A percentile compares a stretch with the other conserved stretches of the same genome.
Conservation (phyloP, 2,113 vertebrate genomes). For the Malurus melanocephalus region DNA sequence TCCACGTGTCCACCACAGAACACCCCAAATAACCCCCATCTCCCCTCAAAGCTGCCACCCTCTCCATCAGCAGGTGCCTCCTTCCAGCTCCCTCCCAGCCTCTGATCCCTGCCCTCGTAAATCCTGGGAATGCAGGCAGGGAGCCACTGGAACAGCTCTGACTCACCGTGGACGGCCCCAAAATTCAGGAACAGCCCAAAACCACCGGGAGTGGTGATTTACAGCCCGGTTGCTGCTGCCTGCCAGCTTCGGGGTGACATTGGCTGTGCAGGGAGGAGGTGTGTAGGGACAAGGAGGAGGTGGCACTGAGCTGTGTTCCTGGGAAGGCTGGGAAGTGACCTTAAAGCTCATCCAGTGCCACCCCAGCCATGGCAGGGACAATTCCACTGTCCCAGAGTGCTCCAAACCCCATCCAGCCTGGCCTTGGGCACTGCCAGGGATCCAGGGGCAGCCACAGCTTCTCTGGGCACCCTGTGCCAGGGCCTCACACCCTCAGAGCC, state of each 20-base stretch:
- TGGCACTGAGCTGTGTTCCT: background rate
- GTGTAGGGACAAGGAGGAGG: background rate
- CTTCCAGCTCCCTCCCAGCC: background rate
- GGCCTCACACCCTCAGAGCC: fast-evolving
- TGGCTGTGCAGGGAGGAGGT: fast-evolving
- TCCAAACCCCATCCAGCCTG: fast-evolving
- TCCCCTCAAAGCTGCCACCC: background rate
- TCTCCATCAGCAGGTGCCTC: background rate
- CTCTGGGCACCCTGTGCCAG: background rate
- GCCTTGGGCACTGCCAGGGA: fast-evolving
- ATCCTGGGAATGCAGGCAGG: background rate
- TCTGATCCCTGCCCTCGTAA: background rate
- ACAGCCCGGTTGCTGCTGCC: background rate
- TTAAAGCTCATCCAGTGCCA: fast-evolving
- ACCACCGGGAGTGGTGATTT: fast-evolving
- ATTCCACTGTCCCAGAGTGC: fast-evolving
- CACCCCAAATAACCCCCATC: fast-evolving
- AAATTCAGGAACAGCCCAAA: background rate
- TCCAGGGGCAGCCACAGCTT: background rate
- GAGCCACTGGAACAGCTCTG: background rate
- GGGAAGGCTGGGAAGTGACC: background rate
- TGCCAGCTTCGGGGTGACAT: background rate
- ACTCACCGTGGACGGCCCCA: background rate
- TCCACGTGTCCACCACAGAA: fast-evolving
- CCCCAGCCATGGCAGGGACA: background rate